Percentiles rank a stretch among this genome's conserved stretches.
phyloP scores from a whole-genome alignment of 2,888 invertebrate species.

The Coremacera marginata region DNA sequence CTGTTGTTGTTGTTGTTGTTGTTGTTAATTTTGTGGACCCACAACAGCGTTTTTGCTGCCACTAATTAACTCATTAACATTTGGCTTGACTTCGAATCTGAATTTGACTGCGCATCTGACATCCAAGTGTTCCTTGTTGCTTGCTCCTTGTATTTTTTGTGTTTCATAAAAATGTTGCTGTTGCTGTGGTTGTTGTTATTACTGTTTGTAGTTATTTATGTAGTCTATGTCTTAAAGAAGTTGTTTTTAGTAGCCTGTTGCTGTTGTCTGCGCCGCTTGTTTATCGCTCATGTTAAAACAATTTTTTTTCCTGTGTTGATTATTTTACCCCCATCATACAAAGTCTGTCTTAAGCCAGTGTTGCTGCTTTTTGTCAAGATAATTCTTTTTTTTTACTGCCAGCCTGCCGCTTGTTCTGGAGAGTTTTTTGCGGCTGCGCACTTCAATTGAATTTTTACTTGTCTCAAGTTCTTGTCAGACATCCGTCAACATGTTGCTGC shows the following conservation, averaged over 20 bases:
- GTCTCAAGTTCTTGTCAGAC: slow-evolving; percentile 24
- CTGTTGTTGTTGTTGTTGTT: slow-evolving; percentile 34
- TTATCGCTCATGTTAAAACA: slow-evolving; percentile 30
- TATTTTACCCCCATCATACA: neutral
- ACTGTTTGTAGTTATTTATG: slow-evolving; percentile 33
- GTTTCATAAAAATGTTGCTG: neutral
- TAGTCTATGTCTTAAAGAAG: slow-evolving; percentile 17
- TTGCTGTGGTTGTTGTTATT: neutral
- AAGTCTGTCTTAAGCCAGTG: neutral
- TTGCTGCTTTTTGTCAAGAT: neutral
- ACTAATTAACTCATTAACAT: slow-evolving; percentile 69
- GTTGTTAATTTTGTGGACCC: slow-evolving; percentile 54
- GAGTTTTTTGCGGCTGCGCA: slow-evolving; percentile 19
- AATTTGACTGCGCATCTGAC: slow-evolving; percentile 17
- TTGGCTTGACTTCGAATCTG: slow-evolving; percentile 54
- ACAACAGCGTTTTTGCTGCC: slow-evolving; percentile 60
- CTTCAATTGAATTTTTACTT: slow-evolving; percentile 2
- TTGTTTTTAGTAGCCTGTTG: slow-evolving; percentile 3
- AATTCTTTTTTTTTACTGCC: neutral
- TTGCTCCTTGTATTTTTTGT: neutral
- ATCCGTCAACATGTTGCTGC: slow-evolving; percentile 36
- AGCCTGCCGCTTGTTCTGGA: slow-evolving; percentile 12
- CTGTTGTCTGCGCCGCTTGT: neutral
- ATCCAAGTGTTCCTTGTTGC: neutral
- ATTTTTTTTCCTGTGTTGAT: slow-evolving; percentile 4